Evolutionary conservation across 2,888 invertebrate species (phyloP), one percentile per base, ranked within the genome.

Genomic region (Thumatha senex): DNA sequence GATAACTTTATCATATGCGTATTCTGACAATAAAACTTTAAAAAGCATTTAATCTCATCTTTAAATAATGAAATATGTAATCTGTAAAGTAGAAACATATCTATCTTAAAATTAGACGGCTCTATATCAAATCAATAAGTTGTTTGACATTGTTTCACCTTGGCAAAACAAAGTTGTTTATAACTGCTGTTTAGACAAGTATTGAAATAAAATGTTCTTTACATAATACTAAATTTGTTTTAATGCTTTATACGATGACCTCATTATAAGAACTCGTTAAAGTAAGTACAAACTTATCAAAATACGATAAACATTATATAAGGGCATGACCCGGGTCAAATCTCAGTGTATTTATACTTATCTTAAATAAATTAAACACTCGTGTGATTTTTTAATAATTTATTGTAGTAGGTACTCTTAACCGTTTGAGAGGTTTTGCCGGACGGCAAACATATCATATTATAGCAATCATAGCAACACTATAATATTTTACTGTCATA

Each of bases 151-250:
- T 2, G 5, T 24, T 24, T 24, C 18, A 24, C 5, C 5, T 24
- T 24, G n/a, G n/a, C n/a, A n/a, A n/a, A n/a, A n/a, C n/a, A 24
- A 24, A 4, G 18, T 4, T 24, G 18, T 24, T 24, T 35, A 13
- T 44, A 43, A 24, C 12, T 35, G 43, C 47, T 64, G 60, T 70
- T 62, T 59, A 62, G 61, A 58, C 40, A 58, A 61, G 63, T 63
- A 59, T 70, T 67, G 52, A 56, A 75, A 73, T 75, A 73, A 73
- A 74, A 55, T 54, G 46, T 63, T 69, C 61, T 70, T 72, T 67
- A 63, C 58, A 63, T 58, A 45, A 34, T 24, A 24, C 5, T 24
- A 24, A 24, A 41, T 60, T 56, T 42, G 46, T 72, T 73, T 73
- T 61, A 68, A 61, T 76, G 48, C 40, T 58, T 51, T 43, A 50